phyloP scores from a whole-genome alignment of 1,140 invertebrate species.

The Yoshiicerus persimilis region DNA sequence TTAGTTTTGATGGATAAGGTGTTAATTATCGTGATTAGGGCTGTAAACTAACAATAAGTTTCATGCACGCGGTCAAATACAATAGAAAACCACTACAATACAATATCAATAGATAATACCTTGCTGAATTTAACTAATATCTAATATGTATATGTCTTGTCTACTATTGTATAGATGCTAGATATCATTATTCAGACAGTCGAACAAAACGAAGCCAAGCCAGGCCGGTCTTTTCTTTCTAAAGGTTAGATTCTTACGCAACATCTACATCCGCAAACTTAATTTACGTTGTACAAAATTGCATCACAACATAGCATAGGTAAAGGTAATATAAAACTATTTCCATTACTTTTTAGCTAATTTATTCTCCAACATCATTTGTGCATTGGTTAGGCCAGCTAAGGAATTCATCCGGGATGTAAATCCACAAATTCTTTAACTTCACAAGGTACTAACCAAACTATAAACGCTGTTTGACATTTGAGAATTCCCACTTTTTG shows the following conservation, averaged over 20 bases:
- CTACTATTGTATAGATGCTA: too few species aligned
- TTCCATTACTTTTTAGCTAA: background rate
- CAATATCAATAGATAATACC: background rate
- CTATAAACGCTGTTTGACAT: background rate
- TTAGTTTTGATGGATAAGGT: conserved; percentile 1
- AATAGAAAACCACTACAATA: background rate
- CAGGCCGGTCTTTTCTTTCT: background rate
- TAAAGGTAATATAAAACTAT: background rate
- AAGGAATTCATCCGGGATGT: background rate
- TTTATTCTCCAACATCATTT: background rate
- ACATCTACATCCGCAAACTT: conserved; percentile 7
- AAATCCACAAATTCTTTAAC: background rate
- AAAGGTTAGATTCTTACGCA: background rate
- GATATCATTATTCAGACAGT: background rate
- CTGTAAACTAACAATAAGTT: background rate
- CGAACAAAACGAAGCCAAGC: background rate
- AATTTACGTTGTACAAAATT: background rate
- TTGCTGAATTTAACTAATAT: background rate
- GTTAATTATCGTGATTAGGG: conserved; percentile 11
- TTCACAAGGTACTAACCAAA: background rate
- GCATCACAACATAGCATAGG: background rate
- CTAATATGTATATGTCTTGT: background rate
- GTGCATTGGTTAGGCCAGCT: background rate
- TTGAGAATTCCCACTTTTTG: background rate
- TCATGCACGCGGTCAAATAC: background rate